Evolutionary conservation across 2,888 invertebrate species (phyloP), one percentile per base, ranked within the genome.

Genomic region (Ganaspis brasiliensis): DNA sequence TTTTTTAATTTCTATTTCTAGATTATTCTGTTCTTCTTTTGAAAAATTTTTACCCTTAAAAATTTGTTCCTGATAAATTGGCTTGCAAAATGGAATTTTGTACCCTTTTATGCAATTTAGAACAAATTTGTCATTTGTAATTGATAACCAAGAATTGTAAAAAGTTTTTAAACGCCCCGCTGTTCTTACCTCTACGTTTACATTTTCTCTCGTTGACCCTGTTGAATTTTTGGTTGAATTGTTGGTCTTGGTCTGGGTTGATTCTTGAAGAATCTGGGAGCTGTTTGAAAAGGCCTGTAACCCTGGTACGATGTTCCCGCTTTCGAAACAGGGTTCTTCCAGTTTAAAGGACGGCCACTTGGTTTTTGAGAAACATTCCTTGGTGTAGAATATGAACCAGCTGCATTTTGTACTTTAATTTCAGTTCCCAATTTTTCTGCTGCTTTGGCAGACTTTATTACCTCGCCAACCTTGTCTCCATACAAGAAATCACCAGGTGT

Each of bases 261-360:
- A 31, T 6, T 6, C 31, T 6, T 77, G 67, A 21, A 21, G 76
- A 72, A 49, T 21, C 9, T 61, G n/a, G 67, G 16, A 24, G 55
- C 73, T 49, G 35, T 37, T 12, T 74, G 72, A 9, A 49, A 45
- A 8, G 31, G 55, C 56, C 31, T 72, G 57, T 56, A 71, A 57
- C 76, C 72, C 63, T 76, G 79, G 74, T 76, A 67, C 74, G 61
- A 45, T 21, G 56, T 79, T 52, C 76, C 76, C 79, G 31, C 63
- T 74, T 37, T 79, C 67, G 67, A 45, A 74, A 56, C 73, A 57
- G 74, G 59, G 71, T 74, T 70, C 8, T 37, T 71, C 76, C 79
- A 79, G 79, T 79, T 79, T 67, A 79, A 71, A 40, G 59, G 26
- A 37, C 74, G 76, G 6, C 37, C 19, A n/a, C 76, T 16, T 14